These are phyloP conservation scores for Drosophila monieri DNA, from an alignment of 2,888 invertebrate genomes.

Conservation along the genomic window DNA sequence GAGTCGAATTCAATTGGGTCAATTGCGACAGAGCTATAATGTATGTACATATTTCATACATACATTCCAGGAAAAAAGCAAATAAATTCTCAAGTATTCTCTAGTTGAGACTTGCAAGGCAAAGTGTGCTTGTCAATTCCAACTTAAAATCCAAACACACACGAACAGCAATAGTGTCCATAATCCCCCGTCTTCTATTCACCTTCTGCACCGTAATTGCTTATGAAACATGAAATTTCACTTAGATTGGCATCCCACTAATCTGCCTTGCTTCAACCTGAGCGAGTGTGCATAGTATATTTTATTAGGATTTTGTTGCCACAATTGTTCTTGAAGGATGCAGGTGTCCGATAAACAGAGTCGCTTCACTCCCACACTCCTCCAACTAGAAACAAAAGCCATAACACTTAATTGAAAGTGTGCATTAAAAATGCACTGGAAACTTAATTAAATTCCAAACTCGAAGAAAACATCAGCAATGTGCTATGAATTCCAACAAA, in stretches of 20 bases:
- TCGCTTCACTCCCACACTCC: slow-evolving; percentile 7
- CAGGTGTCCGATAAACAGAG: slow-evolving; percentile 1
- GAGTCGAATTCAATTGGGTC: slow-evolving; percentile 22
- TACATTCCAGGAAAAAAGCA: slow-evolving; percentile 28
- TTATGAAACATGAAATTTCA: slow-evolving; percentile 52
- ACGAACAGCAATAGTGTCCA: neutral
- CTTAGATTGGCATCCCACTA: slow-evolving; percentile 48
- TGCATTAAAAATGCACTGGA: slow-evolving; percentile 35
- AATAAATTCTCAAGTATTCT: slow-evolving; percentile 25
- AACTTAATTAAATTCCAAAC: slow-evolving; percentile 35
- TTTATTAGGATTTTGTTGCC: slow-evolving; percentile 11
- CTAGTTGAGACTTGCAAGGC: slow-evolving; percentile 8
- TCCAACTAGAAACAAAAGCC: slow-evolving; percentile 8
- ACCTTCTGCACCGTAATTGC: slow-evolving; percentile 25
- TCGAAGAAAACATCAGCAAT: neutral
- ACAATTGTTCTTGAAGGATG: slow-evolving; percentile 11
- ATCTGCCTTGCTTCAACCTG: slow-evolving; percentile 2
- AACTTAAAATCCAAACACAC: slow-evolving; percentile 6
- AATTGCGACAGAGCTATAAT: slow-evolving; percentile 2
- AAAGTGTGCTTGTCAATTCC: slow-evolving; percentile 26
- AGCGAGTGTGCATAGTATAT: slow-evolving; percentile 3
- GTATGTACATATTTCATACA: slow-evolving; percentile 23
- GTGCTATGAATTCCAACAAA: neutral
- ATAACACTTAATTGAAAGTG: slow-evolving; percentile 13
- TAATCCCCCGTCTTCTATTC: neutral